These are phyloP conservation scores for Timandra comae DNA, from an alignment of 2,888 invertebrate species.

Conservation along the genomic window DNA sequence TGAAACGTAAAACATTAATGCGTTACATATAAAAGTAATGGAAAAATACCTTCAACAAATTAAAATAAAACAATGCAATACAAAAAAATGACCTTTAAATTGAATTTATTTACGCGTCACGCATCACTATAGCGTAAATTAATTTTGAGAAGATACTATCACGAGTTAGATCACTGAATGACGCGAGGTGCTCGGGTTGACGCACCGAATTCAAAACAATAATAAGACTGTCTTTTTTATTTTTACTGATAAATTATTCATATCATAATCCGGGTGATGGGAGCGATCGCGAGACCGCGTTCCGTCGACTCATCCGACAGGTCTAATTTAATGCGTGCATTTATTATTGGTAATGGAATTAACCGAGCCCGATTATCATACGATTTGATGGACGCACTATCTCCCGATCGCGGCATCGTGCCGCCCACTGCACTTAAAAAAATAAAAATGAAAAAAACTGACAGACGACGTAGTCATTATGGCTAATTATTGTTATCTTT, in stretches of 20 bases:
- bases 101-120: no score
- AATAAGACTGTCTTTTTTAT: slow-evolving; percentile 49
- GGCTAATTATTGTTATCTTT: slow-evolving; percentile 75
- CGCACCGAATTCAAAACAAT: slow-evolving; percentile 67
- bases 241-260: slow-evolving; percentile 73
- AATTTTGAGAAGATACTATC: no score
- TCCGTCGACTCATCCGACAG: slow-evolving; percentile 73
- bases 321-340: slow-evolving; percentile 75
- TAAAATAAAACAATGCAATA: no score
- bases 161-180: no score
- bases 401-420: slow-evolving; percentile 54
- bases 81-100: no score
- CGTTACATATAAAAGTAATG: no score
- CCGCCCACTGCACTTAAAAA: slow-evolving; percentile 65
- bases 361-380: slow-evolving; percentile 75
- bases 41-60: no score
- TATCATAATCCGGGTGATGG: slow-evolving; percentile 74
- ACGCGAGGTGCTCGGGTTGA: slow-evolving; percentile 44
- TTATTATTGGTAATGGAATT: slow-evolving; percentile 77
- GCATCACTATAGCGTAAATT: no score
- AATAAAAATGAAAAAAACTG: slow-evolving; percentile 27
- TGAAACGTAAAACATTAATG: no score
- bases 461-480: slow-evolving; percentile 65
- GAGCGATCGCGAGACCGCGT: slow-evolving; percentile 54
- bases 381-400: slow-evolving; percentile 75